These are phyloP conservation scores for Reticulitermes lucifugus DNA, from an alignment of 2,888 invertebrate species.

Conservation along the genomic window DNA sequence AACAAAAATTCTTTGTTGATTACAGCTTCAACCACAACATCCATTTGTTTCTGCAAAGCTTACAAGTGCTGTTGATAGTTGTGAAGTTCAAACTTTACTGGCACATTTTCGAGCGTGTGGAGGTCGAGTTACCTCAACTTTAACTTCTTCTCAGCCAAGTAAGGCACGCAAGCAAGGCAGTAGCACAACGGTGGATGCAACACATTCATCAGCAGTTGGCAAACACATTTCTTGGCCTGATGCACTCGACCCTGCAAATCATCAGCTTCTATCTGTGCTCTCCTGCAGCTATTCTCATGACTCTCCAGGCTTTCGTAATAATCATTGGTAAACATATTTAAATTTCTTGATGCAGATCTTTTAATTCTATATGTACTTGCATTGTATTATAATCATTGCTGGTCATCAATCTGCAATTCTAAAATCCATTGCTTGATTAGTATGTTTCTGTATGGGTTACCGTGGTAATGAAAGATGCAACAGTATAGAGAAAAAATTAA, in stretches of 20 bases:
- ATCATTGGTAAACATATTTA: constrained; percentile 77
- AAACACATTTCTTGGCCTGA: constrained; percentile 63
- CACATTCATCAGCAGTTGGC: not conserved
- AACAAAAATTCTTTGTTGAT: not conserved
- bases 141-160: constrained; percentile 53
- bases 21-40: constrained; percentile 72
- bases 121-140: constrained; percentile 67
- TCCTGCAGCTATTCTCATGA: constrained; percentile 87
- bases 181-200: not conserved
- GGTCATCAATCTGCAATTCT: no score
- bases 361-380: no score
- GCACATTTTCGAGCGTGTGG: constrained; percentile 92
- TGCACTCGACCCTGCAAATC: constrained; percentile 82
- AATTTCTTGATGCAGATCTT: not conserved
- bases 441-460: no score
- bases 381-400: no score
- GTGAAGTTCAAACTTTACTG: constrained; percentile 76
- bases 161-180: constrained; percentile 1
- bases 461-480: no score
- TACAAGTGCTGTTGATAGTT: constrained; percentile 72
- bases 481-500: no score
- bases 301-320: constrained; percentile 89
- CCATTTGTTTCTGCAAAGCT: constrained; percentile 80
- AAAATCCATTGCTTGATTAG: no score
- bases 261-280: constrained; percentile 88